Conservation (phyloP, 2,888 invertebrate species). For the Pyrrhosoma nymphula region DNA sequence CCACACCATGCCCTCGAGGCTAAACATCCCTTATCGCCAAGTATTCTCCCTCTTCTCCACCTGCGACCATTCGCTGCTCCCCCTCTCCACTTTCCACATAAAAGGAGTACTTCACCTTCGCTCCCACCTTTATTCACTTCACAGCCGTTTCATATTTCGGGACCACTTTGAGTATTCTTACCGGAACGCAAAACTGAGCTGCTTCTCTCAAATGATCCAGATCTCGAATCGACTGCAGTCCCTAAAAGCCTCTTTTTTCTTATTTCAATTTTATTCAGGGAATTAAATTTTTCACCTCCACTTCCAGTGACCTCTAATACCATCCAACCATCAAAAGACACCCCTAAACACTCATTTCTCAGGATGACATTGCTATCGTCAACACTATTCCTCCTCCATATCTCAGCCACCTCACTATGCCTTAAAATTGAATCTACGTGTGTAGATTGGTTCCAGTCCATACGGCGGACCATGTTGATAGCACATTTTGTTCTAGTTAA, state of each 20-base stretch:
- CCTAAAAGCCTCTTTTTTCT: background rate
- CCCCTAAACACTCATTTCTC: too few species aligned
- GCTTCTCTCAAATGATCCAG: background rate
- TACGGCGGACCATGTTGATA: too few species aligned
- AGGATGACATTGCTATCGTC: too few species aligned
- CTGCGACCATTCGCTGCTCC: background rate
- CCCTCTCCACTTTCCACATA: background rate
- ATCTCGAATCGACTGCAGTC: background rate
- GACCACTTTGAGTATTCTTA: background rate
- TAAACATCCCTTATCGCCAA: background rate
- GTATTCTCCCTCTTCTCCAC: background rate
- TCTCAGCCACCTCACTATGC: too few species aligned
- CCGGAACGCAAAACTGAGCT: background rate
- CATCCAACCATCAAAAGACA: background rate
- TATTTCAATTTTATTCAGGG: too few species aligned
- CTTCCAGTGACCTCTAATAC: background rate
- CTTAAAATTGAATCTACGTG: too few species aligned
- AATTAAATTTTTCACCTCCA: background rate
- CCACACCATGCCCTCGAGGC: background rate
- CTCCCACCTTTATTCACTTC: background rate
- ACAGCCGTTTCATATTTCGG: background rate
- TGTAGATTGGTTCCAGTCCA: too few species aligned
- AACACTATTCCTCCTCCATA: too few species aligned
- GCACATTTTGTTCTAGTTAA: too few species aligned
- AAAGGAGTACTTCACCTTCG: background rate